Base-by-base conservation (phyloP, 1,140 invertebrate species). In the Goniozus legneri region DNA sequence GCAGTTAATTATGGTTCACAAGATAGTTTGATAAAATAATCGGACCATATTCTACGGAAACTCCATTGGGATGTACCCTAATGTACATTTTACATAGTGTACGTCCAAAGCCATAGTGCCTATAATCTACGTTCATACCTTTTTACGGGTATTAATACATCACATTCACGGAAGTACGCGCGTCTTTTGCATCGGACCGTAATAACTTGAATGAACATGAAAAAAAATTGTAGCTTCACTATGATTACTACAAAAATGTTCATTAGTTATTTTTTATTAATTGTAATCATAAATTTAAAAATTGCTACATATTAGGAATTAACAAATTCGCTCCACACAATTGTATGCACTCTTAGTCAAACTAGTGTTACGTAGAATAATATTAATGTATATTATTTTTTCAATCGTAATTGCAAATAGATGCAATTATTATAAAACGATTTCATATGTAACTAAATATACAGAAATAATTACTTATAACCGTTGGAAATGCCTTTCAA, bases 71-170 rank as follows among this genome's bases (percentile, higher is more conserved):
- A 76, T 75, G 69, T 75, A 75, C 72, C 52, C 69, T 72, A 68
- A 71, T 64, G 62, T 65, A 70, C 68, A 73, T 66, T 62, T 75
- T 75, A n/a, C n/a, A n/a, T n/a, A 72, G 70, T 64, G 72, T 75
- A 75, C 66, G 69, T 76, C 71, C 71, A 67, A 75, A 76, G 73
- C 73, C 73, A 76, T 76, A 76, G 73, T 76, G 73, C 73, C 73
- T 76, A 75, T 65, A 74, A 64, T 65, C 66, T 69, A 72, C 62
- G 58, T 71, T 71, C 65, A 70, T 60, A 65, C 58, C 57, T 65
- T 69, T 71, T 63, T 68, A 65, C 63, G 69, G 68, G 62, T 74
- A 71, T 75, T 74, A 73, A 75, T 75, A 75, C 54, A 69, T 71
- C 65, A 70, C 63, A 65, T 27, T 63, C 63, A 64, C 56, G 41